These are phyloP conservation scores for Prietella phreatophila DNA, from an alignment of 2,113 vertebrate genomes.

Conservation along the genomic window DNA sequence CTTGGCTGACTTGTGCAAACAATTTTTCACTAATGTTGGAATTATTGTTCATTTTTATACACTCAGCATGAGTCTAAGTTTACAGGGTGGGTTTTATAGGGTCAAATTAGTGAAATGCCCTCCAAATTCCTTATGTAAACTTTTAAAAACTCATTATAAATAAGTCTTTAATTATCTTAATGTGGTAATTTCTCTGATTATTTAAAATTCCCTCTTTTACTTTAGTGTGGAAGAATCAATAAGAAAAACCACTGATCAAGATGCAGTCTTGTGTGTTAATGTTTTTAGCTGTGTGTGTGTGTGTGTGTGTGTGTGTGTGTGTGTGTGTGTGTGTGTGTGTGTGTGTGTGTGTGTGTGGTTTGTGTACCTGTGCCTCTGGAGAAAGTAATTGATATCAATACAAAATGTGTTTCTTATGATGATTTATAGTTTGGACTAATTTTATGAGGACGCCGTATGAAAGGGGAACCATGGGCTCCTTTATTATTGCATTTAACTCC, in stretches of 20 bases:
- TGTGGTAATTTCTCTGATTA: slow-evolving; percentile 50
- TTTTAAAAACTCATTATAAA: slow-evolving; percentile 42
- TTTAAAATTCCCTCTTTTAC: slow-evolving; percentile 52
- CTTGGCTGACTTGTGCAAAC: neutral
- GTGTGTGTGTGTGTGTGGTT: slow-evolving; percentile 45
- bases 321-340: slow-evolving; percentile 38
- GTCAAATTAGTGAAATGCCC: slow-evolving; percentile 45
- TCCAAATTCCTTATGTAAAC: slow-evolving; percentile 41
- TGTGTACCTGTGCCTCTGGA: slow-evolving; percentile 28
- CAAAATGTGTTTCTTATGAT: slow-evolving; percentile 58
- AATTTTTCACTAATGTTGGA: neutral
- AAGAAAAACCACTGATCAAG: neutral
- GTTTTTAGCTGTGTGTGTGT: neutral
- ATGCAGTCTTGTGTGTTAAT: slow-evolving; percentile 8
- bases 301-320: too few relatives aligned
- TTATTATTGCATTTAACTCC: slow-evolving; percentile 70
- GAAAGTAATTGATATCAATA: slow-evolving; percentile 58
- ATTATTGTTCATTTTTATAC: slow-evolving; percentile 20
- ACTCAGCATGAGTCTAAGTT: slow-evolving; percentile 35
- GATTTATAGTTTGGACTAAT: slow-evolving; percentile 58
- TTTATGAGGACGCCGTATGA: slow-evolving; percentile 63
- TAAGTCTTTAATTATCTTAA: slow-evolving; percentile 54
- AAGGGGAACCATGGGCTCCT: slow-evolving; percentile 65
- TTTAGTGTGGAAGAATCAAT: slow-evolving; percentile 16
- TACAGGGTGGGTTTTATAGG: slow-evolving; percentile 42